Base-by-base conservation (phyloP, 2,888 invertebrate species). In the Aspidiotus rigidus region DNA sequence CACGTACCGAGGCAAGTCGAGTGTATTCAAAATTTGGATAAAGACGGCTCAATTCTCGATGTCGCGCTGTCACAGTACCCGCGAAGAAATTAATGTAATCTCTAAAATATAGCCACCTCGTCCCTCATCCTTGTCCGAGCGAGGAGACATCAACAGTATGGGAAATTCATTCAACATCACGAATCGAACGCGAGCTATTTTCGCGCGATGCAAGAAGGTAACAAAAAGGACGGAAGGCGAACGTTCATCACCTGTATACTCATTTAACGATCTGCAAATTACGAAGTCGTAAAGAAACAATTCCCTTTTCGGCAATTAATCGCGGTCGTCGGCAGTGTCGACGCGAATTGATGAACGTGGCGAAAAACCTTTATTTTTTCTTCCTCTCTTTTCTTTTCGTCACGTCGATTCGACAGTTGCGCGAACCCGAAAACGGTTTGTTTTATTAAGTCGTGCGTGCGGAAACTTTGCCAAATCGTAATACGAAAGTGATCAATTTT, bases 391-490 rank as follows among this genome's bases (percentile, higher is more conserved):
- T 28, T 28, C 28, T n/a, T n/a, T n/a, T 49, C 49, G 49, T n/a
- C 49, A 3, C 49, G 49, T 49, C 49, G 49, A n/a, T n/a, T 49
- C 49, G 49, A 49, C 49, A 49, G 10, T 49, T 6, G n/a, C n/a
- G 49, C 49, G 10, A 49, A 49, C 49, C 49, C 49, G n/a, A 49
- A 6, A 2, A 49, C 3, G 10, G 49, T 11, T n/a, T 49, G 49
- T 49, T 49, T 49, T 49, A 49, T 49, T 49, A 49, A 49, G 49
- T 49, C 49, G 49, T 49, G n/a, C 49, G 49, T 49, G n/a, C 49
- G 49, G 49, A 49, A 49, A n/a, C 11, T n/a, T 49, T 49, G 49
- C 49, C 49, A 49, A 49, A 28, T 28, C 28, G 49, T 49, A 49
- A 49, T 49, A 49, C 49, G 49, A 49, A 49, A 13, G 49, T 49